Percentiles rank a stretch among this genome's conserved stretches.
phyloP scores from a whole-genome alignment of 2,888 invertebrate species.

The Deilephila elpenor region DNA sequence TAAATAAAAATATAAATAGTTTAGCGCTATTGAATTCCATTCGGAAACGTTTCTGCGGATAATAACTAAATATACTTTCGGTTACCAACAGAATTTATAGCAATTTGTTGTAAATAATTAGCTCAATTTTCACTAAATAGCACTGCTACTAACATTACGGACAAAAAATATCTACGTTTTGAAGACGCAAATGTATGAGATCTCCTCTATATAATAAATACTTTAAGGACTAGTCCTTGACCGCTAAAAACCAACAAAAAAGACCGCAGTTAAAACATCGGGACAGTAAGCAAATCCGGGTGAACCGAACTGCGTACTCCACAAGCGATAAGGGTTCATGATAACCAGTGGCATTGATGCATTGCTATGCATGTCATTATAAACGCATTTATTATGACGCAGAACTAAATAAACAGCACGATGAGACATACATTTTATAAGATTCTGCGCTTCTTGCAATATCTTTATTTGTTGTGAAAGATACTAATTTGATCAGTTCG shows the following conservation, averaged over 20 bases:
- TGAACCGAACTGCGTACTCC: neutral
- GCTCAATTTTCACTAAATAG: no score
- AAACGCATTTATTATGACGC: neutral
- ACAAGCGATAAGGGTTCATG: neutral
- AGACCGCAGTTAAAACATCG: neutral
- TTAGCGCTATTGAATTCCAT: no score
- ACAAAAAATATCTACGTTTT: no score
- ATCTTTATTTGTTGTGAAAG: conserved; percentile 1
- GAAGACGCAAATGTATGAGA: no score
- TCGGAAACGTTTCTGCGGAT: no score
- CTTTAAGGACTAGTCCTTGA: no score
- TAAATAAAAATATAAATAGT: no score
- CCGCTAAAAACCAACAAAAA: neutral
- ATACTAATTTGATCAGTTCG: neutral
- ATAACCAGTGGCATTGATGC: neutral
- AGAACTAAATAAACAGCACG: neutral
- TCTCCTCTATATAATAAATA: no score
- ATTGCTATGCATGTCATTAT: neutral
- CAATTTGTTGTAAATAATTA: no score
- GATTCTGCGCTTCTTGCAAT: neutral
- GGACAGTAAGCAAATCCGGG: neutral
- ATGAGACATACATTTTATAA: neutral
- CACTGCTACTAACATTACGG: no score
- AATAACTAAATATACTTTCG: no score
- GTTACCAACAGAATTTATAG: no score